These are phyloP conservation scores for Xanthorhoe designata DNA, from an alignment of 2,888 invertebrate genomes.

Conservation along the genomic window DNA sequence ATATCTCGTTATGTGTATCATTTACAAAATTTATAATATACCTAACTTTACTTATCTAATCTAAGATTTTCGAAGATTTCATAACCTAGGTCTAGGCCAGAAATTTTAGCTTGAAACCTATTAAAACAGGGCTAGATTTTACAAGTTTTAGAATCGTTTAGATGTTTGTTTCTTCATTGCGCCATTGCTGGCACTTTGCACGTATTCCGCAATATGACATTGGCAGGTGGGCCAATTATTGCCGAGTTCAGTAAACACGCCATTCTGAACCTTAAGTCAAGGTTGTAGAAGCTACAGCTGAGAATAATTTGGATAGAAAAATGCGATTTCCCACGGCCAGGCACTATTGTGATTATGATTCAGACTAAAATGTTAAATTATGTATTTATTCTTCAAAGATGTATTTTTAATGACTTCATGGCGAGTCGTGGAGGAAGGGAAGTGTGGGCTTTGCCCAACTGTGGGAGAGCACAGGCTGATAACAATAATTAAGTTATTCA, in stretches of 20 bases:
- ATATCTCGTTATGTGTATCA: too few relatives aligned
- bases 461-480: too few relatives aligned
- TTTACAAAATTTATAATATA: too few relatives aligned
- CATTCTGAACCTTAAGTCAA: slow-evolving; percentile 29
- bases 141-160: slow-evolving; percentile 20
- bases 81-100: too few relatives aligned
- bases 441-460: too few relatives aligned
- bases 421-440: too few relatives aligned
- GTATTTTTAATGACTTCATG: too few relatives aligned
- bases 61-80: too few relatives aligned
- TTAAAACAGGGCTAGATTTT: not conserved
- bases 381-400: not conserved
- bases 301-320: slow-evolving; percentile 11
- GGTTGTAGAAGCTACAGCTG: slow-evolving; percentile 14
- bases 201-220: slow-evolving; percentile 55
- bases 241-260: slow-evolving; percentile 25
- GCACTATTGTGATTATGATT: slow-evolving; percentile 14
- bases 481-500: too few relatives aligned
- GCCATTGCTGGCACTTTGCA: slow-evolving; percentile 49
- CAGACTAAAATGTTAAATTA: slow-evolving; percentile 6
- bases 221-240: slow-evolving; percentile 50
- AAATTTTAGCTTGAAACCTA: too few relatives aligned
- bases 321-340: slow-evolving; percentile 21
- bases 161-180: slow-evolving; percentile 45
- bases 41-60: too few relatives aligned